These are phyloP conservation scores for Phalanger gymnotis DNA, from an alignment of 2,797 vertebrate genomes.

Conservation along the genomic window DNA sequence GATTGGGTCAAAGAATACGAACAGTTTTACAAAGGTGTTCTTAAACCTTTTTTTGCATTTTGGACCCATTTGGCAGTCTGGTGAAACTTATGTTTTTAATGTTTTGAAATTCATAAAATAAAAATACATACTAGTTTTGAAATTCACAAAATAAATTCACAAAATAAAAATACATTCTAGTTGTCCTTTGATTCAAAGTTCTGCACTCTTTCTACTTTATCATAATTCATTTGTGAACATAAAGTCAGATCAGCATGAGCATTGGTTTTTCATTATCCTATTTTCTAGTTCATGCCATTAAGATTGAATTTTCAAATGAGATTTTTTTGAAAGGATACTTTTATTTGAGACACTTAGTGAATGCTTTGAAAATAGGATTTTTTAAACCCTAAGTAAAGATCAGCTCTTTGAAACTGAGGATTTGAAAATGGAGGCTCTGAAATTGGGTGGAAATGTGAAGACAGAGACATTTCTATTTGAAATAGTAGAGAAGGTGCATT, in stretches of 20 bases:
- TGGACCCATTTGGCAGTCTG: not conserved
- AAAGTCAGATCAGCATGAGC: not conserved
- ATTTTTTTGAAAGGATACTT: not conserved
- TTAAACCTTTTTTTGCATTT: not conserved
- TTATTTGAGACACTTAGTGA: not conserved
- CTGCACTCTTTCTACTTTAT: not conserved
- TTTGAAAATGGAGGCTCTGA: not conserved
- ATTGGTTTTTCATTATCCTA: not conserved
- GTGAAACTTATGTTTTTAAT: not conserved
- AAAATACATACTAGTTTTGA: not conserved
- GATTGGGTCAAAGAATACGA: not conserved
- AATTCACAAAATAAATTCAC: not conserved
- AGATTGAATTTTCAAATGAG: not conserved
- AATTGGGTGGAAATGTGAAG: not conserved
- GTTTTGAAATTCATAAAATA: not conserved
- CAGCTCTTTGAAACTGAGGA: not conserved
- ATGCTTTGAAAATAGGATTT: not conserved
- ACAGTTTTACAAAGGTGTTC: not conserved
- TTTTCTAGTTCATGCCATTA: not conserved
- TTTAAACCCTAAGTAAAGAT: not conserved
- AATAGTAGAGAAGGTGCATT: not conserved
- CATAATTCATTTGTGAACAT: not conserved
- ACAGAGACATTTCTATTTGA: not conserved
- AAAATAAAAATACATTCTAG: not conserved
- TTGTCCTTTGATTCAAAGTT: not conserved